Evolutionary conservation across 2,888 invertebrate genomes (phyloP).

Genomic region (Drosophila antonietae): DNA sequence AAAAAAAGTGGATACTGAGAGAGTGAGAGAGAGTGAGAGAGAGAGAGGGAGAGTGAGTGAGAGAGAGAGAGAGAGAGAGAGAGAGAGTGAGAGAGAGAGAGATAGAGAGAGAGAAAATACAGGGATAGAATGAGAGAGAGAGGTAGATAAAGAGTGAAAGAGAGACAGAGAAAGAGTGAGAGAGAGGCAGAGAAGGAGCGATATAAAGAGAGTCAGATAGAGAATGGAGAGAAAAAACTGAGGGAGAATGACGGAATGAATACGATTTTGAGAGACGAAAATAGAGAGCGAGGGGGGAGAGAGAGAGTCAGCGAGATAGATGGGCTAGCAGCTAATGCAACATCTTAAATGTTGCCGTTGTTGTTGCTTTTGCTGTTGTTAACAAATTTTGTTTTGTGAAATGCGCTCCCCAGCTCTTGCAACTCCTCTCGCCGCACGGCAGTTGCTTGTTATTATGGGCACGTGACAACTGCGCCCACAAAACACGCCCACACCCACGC

Average conservation of each 20-base stretch:
- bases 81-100: not conserved
- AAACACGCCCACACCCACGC: constrained; percentile 54
- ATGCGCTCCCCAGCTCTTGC: not conserved
- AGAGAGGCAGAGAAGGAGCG: not conserved
- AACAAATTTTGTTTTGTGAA: constrained; percentile 66
- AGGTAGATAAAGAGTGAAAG: too few species aligned
- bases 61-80: not conserved
- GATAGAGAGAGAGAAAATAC: not conserved
- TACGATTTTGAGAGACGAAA: not conserved
- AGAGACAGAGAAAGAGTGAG: not conserved
- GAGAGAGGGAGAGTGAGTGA: not conserved
- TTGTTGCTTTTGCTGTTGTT: constrained; percentile 33
- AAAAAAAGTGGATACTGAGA: too few species aligned
- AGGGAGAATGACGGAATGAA: not conserved
- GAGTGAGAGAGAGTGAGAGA: not conserved
- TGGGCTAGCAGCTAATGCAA: not conserved
- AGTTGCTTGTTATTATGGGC: constrained; percentile 70
- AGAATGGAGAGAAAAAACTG: not conserved
- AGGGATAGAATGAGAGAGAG: too few species aligned
- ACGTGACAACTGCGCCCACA: constrained; percentile 79
- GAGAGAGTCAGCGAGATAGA: not conserved
- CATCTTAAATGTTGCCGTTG: constrained; percentile 12
- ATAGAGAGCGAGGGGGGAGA: not conserved
- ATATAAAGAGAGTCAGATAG: not conserved
- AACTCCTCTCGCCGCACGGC: constrained; percentile 17